Base-by-base conservation (phyloP, 35 echinoderm and acorn worm genomes). In the Ptychodera flava region DNA sequence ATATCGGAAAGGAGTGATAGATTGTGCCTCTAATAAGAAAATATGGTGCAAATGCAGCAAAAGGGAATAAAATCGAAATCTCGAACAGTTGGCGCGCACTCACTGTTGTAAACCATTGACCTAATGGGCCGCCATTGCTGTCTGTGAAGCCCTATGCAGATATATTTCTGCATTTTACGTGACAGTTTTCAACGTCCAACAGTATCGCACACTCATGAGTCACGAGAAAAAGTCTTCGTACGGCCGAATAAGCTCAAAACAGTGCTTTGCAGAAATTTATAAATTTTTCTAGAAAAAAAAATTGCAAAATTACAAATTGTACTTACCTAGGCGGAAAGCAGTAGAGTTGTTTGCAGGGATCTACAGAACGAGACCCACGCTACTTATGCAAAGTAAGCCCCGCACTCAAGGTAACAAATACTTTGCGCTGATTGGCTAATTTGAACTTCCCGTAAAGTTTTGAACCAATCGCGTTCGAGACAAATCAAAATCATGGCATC, bases 401-500 rank as follows among this genome's bases (percentile, higher is more conserved):
- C 80, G 35, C 82, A 81, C 84, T 52, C 77, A 78, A 85, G 81
- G 93, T 79, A 83, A 88, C 81, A 33, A 85, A 85, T 88, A 36
- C 36, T 78, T 80, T 30, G 10, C 76, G 52, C 77, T 91, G 81
- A 91, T 94, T 94, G 93, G 93, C 84, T 89, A 91, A 36, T 88
- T 88, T 79, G 78, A 88, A 94, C 80, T 88, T 87, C n/a, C 89
- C 83, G 89, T 85, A 45, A 94, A 94, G 82, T 35, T 94, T 94
- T 88, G 6, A 82, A 64, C 93, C 93, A 94, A 94, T 94, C 76
- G 77, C 22, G 22, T 12, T 64, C 6, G 45, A 64, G 45, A 64
- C 6, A 12, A 22, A 64, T 64, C 22, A 64, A 6, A 6, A 64
- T 64, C 45, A 64, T 64, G 6, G 45, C 45, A 6, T 12, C 6